Conservation (phyloP, 2,113 vertebrate genomes). For the Amphiprion ocellaris region DNA sequence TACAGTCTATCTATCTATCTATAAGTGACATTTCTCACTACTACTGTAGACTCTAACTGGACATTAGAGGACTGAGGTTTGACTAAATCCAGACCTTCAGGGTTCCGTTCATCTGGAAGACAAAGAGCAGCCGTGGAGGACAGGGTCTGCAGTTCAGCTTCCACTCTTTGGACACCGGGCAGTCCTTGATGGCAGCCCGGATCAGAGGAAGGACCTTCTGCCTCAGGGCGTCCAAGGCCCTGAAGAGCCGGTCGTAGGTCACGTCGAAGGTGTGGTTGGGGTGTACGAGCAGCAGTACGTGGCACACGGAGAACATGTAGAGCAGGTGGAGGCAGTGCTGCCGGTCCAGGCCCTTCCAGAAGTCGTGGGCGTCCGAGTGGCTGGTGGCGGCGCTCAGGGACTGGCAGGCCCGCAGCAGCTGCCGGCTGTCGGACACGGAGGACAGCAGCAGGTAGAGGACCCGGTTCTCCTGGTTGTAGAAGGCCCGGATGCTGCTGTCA, state of each 20-base stretch:
- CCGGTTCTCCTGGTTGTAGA: conserved; percentile 92
- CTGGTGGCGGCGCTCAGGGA: conserved; percentile 83
- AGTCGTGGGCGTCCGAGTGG: conserved; percentile 93
- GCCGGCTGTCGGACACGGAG: conserved; percentile 91
- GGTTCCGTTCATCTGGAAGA: conserved; percentile 95
- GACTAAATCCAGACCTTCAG: conserved; percentile 81
- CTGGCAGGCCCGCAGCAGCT: conserved; percentile 91
- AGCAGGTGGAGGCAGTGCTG: conserved; percentile 94
- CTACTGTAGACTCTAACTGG: too few species aligned
- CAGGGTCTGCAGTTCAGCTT: conserved; percentile 96
- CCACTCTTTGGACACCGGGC: conserved; percentile 96
- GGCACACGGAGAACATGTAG: conserved; percentile 96
- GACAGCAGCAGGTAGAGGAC: conserved; percentile 94
- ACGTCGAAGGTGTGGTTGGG: conserved; percentile 97
- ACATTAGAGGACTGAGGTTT: too few species aligned
- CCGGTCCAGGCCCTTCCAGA: conserved; percentile 95
- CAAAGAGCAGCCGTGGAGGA: conserved; percentile 95
- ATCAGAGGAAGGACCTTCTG: conserved; percentile 95
- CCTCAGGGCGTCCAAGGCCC: conserved; percentile 93
- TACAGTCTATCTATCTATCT: too few species aligned
- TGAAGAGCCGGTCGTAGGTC: conserved; percentile 94
- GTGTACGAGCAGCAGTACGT: conserved; percentile 94
- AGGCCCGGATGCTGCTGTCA: conserved; percentile 85
- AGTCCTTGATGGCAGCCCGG: conserved; percentile 94
- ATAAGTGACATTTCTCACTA: too few species aligned